Conservation (phyloP, 2,888 invertebrate species). For the Drosophila pseudotalamancana region DNA sequence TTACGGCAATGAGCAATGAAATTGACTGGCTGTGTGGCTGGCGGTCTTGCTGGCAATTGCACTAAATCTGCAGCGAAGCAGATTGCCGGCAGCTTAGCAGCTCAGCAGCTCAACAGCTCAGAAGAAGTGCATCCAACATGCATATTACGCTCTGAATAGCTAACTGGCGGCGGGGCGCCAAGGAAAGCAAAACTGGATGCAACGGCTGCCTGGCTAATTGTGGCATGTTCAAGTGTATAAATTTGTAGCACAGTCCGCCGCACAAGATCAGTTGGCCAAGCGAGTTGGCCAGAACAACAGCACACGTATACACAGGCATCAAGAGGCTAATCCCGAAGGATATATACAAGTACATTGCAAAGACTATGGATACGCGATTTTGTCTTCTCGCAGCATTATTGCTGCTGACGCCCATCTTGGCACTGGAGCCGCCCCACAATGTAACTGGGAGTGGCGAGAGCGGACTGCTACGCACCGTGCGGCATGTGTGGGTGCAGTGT, state of each 20-base stretch:
- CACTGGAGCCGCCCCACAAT: constrained; percentile 30
- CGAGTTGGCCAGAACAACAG: constrained; percentile 46
- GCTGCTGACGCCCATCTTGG: constrained; percentile 42
- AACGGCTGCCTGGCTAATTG: constrained; percentile 76
- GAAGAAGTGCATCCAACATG: constrained; percentile 60
- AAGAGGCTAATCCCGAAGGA: constrained; percentile 26
- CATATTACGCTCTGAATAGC: constrained; percentile 81
- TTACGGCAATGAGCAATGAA: constrained; percentile 71
- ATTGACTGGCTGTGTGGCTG: constrained; percentile 38
- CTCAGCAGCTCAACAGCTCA: constrained; percentile 14
- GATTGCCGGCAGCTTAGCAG: constrained; percentile 57
- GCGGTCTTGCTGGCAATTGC: constrained; percentile 57
- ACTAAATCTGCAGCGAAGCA: constrained; percentile 82
- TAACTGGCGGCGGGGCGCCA: constrained; percentile 50
- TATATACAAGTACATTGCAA: constrained; percentile 18
- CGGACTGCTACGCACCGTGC: constrained; percentile 79
- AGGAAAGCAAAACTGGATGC: constrained; percentile 69
- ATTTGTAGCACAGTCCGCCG: constrained; percentile 68
- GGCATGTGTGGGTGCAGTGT: constrained; percentile 86
- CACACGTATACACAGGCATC: neutral
- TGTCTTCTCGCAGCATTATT: constrained; percentile 57
- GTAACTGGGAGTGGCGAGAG: constrained; percentile 58
- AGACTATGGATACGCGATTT: constrained; percentile 72
- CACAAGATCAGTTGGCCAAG: constrained; percentile 81
- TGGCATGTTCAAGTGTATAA: constrained; percentile 80